phyloP scores from a whole-genome alignment of 2,888 invertebrate genomes.

The Cryptophagus acutangulus region DNA sequence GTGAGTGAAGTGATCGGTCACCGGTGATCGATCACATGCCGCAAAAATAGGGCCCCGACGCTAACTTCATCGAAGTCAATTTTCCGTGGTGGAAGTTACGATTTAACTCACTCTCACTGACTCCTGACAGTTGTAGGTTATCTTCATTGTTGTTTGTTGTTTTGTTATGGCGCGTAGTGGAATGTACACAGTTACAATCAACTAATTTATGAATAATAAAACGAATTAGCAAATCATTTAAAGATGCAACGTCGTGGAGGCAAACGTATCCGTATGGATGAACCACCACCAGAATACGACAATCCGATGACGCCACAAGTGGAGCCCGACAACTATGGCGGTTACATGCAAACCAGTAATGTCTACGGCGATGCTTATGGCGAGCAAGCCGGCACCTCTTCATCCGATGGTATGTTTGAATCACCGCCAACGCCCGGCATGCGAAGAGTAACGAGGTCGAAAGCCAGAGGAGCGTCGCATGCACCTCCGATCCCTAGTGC shows the following conservation, averaged over 20 bases:
- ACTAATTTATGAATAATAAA: too few species aligned
- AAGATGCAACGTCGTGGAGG: constrained; percentile 81
- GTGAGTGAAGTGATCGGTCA: too few species aligned
- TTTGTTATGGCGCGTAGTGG: too few species aligned
- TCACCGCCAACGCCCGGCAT: constrained; percentile 58
- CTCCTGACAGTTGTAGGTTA: too few species aligned
- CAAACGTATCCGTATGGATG: constrained; percentile 89
- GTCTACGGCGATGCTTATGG: constrained; percentile 40
- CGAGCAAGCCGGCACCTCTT: constrained; percentile 40
- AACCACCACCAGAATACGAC: constrained; percentile 84
- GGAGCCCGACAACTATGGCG: constrained; percentile 51
- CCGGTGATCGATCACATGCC: too few species aligned
- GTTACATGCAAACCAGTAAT: constrained; percentile 42
- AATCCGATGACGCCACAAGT: constrained; percentile 57
- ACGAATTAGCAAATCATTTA: background rate
- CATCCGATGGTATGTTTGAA: constrained; percentile 46
- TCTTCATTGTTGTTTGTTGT: too few species aligned
- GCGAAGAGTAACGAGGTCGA: constrained; percentile 62
- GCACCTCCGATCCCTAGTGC: constrained; percentile 39
- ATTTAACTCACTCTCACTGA: too few species aligned
- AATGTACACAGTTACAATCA: too few species aligned
- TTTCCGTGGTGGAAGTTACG: too few species aligned
- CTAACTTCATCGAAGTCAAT: too few species aligned
- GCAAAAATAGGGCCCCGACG: too few species aligned
- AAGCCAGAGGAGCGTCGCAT: constrained; percentile 47